Evolutionary conservation across 1,140 invertebrate genomes (phyloP), one percentile per base, ranked within the genome.

Genomic region (Mercenaria mercenaria): DNA sequence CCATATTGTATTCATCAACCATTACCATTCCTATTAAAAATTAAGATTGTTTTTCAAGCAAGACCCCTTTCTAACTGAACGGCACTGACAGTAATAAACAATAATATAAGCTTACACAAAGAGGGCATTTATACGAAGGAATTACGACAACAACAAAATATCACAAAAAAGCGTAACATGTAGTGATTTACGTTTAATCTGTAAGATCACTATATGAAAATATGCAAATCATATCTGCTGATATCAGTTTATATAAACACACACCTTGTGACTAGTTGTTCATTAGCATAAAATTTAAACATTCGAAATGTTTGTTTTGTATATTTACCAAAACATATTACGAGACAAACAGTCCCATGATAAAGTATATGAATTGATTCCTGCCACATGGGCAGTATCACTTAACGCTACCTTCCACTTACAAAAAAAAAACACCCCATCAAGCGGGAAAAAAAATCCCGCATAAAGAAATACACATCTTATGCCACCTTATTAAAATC

Each of bases 141-240:
- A 39, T 72, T 72, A 72, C 67, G 23, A 72, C 32, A 20, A 72
- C 11, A 4, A 72, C 67, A 72, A 72, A 72, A 72, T 72, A 72
- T 72, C 67, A 72, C 67, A 72, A 72, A 39, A 72, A 72, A 34
- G 34, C 67, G 15, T 8, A 15, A 39, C 39, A 26, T 64, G 23
- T 1, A 20, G 18, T 39, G 34, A 72, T 39, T 41, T 10, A 37
- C 3, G 20, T 18, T 23, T 39, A 37, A 39, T 72, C 32, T 32
- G 32, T 32, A 67, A 15, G 4, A 72, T 72, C 67, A 72, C 67
- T 37, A 72, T 41, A 10, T n/a, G n/a, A 72, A 34, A 23, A 37
- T 39, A 72, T 72, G 67, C 67, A 72, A 72, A 72, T 72, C 67
- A 72, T 72, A 72, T 72, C 67, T 72, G 67, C 67, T 39, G 29